Percentiles rank a stretch among this genome's conserved stretches.
Conservation (phyloP, 2,113 vertebrate genomes). For the Hepsetus odoe region DNA sequence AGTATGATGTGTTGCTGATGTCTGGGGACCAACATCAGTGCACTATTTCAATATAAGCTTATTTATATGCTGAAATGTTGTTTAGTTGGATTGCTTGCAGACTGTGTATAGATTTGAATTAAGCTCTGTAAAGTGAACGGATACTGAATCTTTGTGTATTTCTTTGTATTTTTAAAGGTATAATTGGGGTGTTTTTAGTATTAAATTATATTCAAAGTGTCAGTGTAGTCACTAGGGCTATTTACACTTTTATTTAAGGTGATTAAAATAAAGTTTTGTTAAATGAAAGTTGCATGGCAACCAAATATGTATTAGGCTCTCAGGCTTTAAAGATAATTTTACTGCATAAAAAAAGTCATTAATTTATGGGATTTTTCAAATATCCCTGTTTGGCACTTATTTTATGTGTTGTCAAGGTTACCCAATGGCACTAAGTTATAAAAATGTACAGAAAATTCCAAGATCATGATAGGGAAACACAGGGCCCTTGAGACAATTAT, state of each 20-base stretch:
- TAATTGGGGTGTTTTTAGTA: neutral
- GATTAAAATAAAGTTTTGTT: neutral
- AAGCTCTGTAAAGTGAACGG: too few relatives aligned
- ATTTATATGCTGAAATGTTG: neutral
- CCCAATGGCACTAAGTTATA: too few relatives aligned
- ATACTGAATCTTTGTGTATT: neutral
- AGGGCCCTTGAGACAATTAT: too few relatives aligned
- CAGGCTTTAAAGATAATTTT: neutral
- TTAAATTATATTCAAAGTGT: neutral
- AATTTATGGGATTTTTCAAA: too few relatives aligned
- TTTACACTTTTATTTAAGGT: neutral
- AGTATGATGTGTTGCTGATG: neutral
- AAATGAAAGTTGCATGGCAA: neutral
- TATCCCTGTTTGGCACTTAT: too few relatives aligned
- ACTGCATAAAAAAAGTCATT: too few relatives aligned
- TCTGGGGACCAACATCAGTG: neutral
- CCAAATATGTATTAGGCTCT: constrained; percentile 2
- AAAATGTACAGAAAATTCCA: too few relatives aligned
- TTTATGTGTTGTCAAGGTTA: too few relatives aligned
- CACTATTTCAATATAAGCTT: neutral
- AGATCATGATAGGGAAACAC: too few relatives aligned
- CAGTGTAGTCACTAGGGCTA: neutral
- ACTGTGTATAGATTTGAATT: neutral
- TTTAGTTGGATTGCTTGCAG: neutral
- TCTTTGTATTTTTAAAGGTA: neutral